These are phyloP conservation scores for Leptura quadrifasciata DNA, from an alignment of 2,888 invertebrate species.

Conservation along the genomic window DNA sequence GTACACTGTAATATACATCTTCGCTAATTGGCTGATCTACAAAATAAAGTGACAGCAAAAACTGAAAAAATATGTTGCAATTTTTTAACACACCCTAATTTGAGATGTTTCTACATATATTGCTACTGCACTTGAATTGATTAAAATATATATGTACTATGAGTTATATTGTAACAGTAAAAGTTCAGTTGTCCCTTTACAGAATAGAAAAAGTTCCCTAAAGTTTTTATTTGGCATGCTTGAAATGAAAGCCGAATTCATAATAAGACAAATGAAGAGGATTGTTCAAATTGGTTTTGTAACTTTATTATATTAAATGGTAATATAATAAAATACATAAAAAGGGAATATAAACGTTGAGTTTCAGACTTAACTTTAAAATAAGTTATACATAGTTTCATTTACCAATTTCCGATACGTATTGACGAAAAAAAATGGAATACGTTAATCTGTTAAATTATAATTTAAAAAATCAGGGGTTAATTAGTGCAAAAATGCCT, in stretches of 20 bases:
- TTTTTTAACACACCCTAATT: constrained; percentile 18
- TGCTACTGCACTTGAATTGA: not conserved
- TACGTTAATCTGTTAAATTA: too few species aligned
- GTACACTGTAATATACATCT: constrained; percentile 32
- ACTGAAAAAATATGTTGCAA: constrained; percentile 10
- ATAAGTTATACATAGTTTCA: not conserved
- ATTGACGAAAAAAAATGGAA: not conserved
- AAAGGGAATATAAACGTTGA: not conserved
- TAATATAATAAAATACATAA: not conserved
- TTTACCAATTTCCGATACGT: too few species aligned
- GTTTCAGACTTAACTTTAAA: not conserved
- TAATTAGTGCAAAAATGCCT: too few species aligned
- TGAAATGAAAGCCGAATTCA: constrained; percentile 1
- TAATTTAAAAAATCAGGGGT: too few species aligned
- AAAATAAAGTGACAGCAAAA: constrained; percentile 18
- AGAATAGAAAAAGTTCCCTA: not conserved
- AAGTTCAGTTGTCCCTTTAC: not conserved
- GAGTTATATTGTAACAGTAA: not conserved
- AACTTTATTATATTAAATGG: too few species aligned
- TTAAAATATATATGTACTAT: not conserved
- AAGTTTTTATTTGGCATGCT: not conserved
- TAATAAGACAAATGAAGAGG: constrained; percentile 9
- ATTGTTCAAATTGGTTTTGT: not conserved
- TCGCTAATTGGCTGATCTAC: constrained; percentile 33
- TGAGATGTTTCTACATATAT: not conserved